Percentiles rank a stretch among this genome's conserved stretches.
Conservation (phyloP, 2,888 invertebrate genomes). For the Lasioglossum morio region DNA sequence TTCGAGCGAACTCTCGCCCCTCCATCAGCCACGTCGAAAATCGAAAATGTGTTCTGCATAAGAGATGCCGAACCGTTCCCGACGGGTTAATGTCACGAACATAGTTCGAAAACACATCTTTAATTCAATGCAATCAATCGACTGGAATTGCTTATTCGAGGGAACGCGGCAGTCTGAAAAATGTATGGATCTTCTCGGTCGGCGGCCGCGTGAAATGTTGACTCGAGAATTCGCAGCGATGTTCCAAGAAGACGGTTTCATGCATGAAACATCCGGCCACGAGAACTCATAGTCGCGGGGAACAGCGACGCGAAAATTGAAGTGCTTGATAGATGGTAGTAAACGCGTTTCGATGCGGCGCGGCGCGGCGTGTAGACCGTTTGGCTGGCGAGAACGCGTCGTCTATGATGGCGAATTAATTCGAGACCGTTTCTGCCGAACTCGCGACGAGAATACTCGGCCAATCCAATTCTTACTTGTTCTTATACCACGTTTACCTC, state of each 20-base stretch:
- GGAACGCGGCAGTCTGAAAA: neutral
- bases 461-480: neutral
- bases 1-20: neutral
- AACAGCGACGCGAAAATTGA: neutral
- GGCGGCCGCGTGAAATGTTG: neutral
- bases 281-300: neutral
- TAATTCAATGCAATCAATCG: neutral
- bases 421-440: neutral
- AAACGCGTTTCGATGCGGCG: constrained; percentile 1
- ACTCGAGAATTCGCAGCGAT: neutral
- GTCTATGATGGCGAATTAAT: constrained; percentile 4
- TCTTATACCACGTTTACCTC: neutral
- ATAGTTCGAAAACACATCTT: neutral
- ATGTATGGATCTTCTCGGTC: neutral
- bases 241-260: constrained; percentile 2
- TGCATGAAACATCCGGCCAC: neutral
- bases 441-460: neutral
- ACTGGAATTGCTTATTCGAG: neutral
- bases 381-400: neutral
- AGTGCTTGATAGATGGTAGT: neutral
- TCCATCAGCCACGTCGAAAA: neutral
- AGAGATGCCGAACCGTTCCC: neutral
- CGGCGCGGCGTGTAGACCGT: neutral
- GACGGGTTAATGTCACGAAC: neutral
- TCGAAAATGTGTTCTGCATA: neutral